These are phyloP conservation scores for Xyrichtys novacula DNA, from an alignment of 2,797 vertebrate species.

Conservation along the genomic window DNA sequence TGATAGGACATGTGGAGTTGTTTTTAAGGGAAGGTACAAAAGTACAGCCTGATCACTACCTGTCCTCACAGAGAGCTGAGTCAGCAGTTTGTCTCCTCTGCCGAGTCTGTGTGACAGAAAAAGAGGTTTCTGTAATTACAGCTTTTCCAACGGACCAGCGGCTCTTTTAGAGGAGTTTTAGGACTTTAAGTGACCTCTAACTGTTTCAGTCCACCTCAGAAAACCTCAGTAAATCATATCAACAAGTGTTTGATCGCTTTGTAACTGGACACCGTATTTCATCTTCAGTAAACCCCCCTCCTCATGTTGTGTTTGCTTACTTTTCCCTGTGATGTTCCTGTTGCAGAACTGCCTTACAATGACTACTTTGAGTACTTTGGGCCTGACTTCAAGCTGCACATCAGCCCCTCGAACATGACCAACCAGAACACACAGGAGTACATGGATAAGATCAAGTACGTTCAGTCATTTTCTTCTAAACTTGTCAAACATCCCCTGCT, in stretches of 20 bases:
- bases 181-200: conserved; percentile 45
- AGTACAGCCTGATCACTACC: conserved; percentile 9
- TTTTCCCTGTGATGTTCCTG: conserved; percentile 30
- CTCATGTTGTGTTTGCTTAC: conserved; percentile 4
- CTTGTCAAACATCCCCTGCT: no score
- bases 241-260: conserved; percentile 36
- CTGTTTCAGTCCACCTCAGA: conserved; percentile 31
- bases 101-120: conserved; percentile 37
- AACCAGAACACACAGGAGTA: conserved; percentile 96
- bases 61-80: conserved; percentile 34
- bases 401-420: conserved; percentile 96
- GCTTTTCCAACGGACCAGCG: conserved; percentile 37
- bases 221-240: conserved; percentile 41
- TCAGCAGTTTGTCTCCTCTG: conserved; percentile 43
- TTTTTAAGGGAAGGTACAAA: neutral
- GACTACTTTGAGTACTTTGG: conserved; percentile 97
- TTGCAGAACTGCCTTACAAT: conserved; percentile 92
- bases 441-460: conserved; percentile 95
- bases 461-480: neutral
- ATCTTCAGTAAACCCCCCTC: conserved; percentile 11
- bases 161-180: conserved; percentile 53
- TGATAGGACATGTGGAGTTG: neutral
- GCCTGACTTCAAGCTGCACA: conserved; percentile 95
- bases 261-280: conserved; percentile 34
- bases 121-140: conserved; percentile 44